phyloP scores from a whole-genome alignment of 2,113 vertebrate species.

The Felis chaus region DNA sequence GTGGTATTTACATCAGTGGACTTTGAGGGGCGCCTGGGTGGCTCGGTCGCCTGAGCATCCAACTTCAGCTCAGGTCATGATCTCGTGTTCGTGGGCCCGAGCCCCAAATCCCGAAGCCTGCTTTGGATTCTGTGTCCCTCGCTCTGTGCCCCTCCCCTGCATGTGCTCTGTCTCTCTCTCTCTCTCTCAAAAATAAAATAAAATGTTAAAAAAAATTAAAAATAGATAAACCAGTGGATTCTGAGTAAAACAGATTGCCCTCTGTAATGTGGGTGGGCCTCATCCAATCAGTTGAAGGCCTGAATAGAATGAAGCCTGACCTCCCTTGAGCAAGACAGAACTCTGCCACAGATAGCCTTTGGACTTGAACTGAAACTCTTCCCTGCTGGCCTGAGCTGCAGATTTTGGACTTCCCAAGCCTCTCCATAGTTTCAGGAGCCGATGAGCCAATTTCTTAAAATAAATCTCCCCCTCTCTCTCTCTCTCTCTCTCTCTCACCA shows the following conservation, averaged over 20 bases:
- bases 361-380: not conserved
- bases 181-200: no score
- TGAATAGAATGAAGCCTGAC: not conserved
- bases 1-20: not conserved
- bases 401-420: not conserved
- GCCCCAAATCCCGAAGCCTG: no score
- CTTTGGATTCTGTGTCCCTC: no score
- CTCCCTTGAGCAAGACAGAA: not conserved
- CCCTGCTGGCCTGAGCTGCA: not conserved
- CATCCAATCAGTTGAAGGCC: not conserved
- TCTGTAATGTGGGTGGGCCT: not conserved
- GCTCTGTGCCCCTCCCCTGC: no score
- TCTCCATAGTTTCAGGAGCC: not conserved
- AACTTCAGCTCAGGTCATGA: no score
- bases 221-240: not conserved
- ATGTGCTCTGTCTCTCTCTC: no score
- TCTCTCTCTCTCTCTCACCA: not conserved
- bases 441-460: not conserved
- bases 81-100: no score
- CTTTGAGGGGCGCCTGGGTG: not conserved
- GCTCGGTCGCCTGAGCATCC: no score
- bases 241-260: not conserved
- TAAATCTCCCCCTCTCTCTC: not conserved
- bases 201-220: no score
- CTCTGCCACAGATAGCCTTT: not conserved